Percentiles rank a stretch among this genome's conserved stretches.
Conservation (phyloP, 64 coral and sea anemone species). For the Acropora yongei region DNA sequence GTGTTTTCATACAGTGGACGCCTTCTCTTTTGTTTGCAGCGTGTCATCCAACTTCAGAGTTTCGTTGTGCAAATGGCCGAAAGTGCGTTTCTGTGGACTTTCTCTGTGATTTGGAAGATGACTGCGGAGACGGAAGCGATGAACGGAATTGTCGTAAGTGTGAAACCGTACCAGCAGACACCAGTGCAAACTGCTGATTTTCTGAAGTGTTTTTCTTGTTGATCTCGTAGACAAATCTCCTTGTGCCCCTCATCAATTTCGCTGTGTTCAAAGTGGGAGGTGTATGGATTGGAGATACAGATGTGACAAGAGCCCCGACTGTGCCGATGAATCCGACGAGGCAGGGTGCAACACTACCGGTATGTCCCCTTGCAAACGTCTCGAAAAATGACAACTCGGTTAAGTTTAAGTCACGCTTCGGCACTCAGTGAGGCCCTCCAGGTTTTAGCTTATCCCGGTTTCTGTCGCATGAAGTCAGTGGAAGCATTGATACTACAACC, state of each 20-base stretch:
- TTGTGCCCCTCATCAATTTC: slow-evolving; percentile 67
- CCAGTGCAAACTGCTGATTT: not conserved
- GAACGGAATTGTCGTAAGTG: slow-evolving; percentile 91
- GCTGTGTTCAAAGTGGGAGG: slow-evolving; percentile 71
- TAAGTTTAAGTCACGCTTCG: too few species aligned
- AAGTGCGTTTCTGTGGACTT: slow-evolving; percentile 65
- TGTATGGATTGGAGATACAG: slow-evolving; percentile 71
- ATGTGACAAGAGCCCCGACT: slow-evolving; percentile 79
- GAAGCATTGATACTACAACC: too few species aligned
- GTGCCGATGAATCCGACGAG: slow-evolving; percentile 85
- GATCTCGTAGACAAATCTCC: slow-evolving; percentile 27
- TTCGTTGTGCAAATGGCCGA: slow-evolving; percentile 77
- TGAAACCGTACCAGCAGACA: not conserved
- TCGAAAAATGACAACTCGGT: too few species aligned
- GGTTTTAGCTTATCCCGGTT: too few species aligned
- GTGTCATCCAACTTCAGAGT: slow-evolving; percentile 56
- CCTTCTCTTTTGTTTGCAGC: slow-evolving; percentile 27
- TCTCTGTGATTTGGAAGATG: slow-evolving; percentile 82
- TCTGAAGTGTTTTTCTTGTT: not conserved
- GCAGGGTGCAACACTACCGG: slow-evolving; percentile 29
- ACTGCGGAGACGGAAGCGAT: slow-evolving; percentile 89
- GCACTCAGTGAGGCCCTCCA: too few species aligned
- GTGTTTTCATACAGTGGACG: not conserved
- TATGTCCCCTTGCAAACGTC: not conserved
- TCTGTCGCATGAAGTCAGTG: too few species aligned